Evolutionary conservation across 1,140 invertebrate species (phyloP).

Genomic region (Elymnias hypermnestra): DNA sequence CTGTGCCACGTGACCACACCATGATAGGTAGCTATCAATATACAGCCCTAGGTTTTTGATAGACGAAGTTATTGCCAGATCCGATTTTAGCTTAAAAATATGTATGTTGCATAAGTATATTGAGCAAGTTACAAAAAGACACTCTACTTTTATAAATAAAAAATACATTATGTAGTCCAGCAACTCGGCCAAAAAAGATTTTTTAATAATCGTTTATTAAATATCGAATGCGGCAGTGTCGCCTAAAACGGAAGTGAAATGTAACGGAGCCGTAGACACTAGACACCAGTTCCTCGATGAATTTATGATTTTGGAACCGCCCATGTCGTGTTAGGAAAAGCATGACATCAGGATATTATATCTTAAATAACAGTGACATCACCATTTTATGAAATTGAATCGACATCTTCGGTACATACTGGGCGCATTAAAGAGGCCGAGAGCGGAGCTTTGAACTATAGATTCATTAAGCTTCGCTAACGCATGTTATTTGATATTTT

Average conservation of each 20-base stretch:
- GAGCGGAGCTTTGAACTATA: conserved; percentile 5
- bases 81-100: too few relatives aligned
- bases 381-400: conserved; percentile 44
- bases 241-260: conserved; percentile 16
- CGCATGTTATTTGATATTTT: too few relatives aligned
- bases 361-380: conserved; percentile 47
- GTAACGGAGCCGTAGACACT: conserved; percentile 11
- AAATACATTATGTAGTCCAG: too few relatives aligned
- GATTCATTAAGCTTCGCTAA: conserved; percentile 7
- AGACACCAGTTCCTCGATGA: conserved; percentile 15
- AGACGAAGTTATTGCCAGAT: too few relatives aligned
- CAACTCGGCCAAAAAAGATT: too few relatives aligned
- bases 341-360: conserved; percentile 42
- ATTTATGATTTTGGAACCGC: conserved; percentile 18
- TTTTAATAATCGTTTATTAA: too few relatives aligned
- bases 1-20: too few relatives aligned
- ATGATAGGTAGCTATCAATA: too few relatives aligned
- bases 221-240: conserved; percentile 3
- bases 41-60: too few relatives aligned
- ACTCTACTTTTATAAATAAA: too few relatives aligned
- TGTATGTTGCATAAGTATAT: too few relatives aligned
- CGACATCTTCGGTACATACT: conserved; percentile 30
- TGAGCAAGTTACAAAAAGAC: too few relatives aligned
- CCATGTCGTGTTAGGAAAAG: conserved; percentile 27
- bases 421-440: conserved; percentile 9